Evolutionary conservation across 2,888 invertebrate species (phyloP).

Genomic region (Nymphalis c-album): DNA sequence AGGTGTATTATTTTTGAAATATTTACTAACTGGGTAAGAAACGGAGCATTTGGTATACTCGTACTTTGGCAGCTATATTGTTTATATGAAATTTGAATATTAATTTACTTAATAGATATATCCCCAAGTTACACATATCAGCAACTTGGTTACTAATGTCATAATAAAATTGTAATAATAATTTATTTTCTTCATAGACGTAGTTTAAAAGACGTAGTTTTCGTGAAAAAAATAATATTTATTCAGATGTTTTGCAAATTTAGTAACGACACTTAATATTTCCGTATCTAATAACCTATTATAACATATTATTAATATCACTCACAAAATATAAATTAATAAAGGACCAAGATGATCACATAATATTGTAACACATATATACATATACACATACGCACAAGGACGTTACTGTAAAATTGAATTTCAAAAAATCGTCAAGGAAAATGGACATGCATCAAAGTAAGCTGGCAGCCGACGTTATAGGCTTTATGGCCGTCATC

Average conservation of each 20-base stretch:
- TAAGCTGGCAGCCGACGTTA: constrained; percentile 8
- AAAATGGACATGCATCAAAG: neutral
- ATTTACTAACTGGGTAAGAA: neutral
- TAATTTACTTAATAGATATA: neutral
- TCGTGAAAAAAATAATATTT: neutral
- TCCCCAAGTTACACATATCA: neutral
- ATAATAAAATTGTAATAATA: neutral
- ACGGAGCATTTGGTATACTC: no score
- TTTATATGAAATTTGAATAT: neutral
- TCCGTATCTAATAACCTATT: no score
- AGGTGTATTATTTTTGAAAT: neutral
- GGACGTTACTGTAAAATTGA: no score
- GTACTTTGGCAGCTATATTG: neutral
- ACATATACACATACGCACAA: no score
- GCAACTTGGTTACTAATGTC: neutral
- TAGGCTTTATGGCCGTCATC: constrained; percentile 31
- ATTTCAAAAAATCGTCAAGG: neutral
- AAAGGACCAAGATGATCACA: neutral
- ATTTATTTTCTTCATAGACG: no score
- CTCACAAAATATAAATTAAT: neutral
- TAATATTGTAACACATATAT: no score
- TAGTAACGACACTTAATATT: neutral
- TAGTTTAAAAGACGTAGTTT: neutral
- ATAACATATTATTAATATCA: neutral
- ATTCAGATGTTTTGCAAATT: neutral